These are phyloP conservation scores for Sicus ferrugineus DNA, from an alignment of 2,888 invertebrate genomes.

Conservation along the genomic window DNA sequence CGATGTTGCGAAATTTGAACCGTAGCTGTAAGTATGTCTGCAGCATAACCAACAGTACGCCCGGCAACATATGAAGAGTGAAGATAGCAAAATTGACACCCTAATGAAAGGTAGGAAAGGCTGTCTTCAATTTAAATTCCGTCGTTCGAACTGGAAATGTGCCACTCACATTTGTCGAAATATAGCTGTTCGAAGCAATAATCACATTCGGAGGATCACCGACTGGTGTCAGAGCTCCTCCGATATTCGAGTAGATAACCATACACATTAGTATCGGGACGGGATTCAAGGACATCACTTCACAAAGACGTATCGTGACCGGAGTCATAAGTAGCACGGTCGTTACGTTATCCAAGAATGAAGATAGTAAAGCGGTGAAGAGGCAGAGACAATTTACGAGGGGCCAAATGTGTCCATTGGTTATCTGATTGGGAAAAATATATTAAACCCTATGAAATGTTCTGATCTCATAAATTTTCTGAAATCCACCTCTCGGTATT, in stretches of 20 bases:
- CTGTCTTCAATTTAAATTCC: background rate
- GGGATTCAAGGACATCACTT: slow-evolving; percentile 88
- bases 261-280: slow-evolving; percentile 87
- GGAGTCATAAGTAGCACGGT: slow-evolving; percentile 80
- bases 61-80: slow-evolving; percentile 82
- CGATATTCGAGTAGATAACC: slow-evolving; percentile 90
- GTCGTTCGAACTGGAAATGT: background rate
- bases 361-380: slow-evolving; percentile 75
- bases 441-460: background rate
- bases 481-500: background rate
- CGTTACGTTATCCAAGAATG: slow-evolving; percentile 81
- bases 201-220: slow-evolving; percentile 82
- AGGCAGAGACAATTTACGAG: slow-evolving; percentile 76
- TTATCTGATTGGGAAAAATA: slow-evolving; percentile 65
- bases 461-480: too few species aligned
- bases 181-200: slow-evolving; percentile 63
- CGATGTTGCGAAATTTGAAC: slow-evolving; percentile 76
- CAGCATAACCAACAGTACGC: slow-evolving; percentile 74
- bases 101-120: slow-evolving; percentile 60
- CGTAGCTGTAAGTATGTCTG: slow-evolving; percentile 79
- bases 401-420: slow-evolving; percentile 77
- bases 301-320: slow-evolving; percentile 83
- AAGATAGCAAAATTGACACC: slow-evolving; percentile 84
- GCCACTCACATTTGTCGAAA: slow-evolving; percentile 61
- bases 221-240: slow-evolving; percentile 88